Conservation (phyloP, 2,113 vertebrate species). For the Hipposideros armiger region DNA sequence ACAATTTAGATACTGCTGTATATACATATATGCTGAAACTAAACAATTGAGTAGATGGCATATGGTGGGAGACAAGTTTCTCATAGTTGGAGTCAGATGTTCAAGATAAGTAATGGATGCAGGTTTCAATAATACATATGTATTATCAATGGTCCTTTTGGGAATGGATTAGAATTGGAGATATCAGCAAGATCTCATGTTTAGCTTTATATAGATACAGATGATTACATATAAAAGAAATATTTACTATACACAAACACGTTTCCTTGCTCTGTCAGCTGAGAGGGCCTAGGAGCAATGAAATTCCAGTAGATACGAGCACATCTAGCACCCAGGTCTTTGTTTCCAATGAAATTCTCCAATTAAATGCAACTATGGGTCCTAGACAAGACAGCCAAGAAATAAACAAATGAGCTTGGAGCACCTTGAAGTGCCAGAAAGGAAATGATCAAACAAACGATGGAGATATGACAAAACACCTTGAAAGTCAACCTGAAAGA, state of each 20-base stretch:
- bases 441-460: constrained; percentile 7
- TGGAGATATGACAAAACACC: neutral
- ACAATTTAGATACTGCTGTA: neutral
- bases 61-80: neutral
- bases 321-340: neutral
- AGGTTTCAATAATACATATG: neutral
- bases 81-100: neutral
- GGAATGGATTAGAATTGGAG: neutral
- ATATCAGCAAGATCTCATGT: neutral
- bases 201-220: constrained; percentile 44
- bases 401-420: neutral
- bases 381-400: neutral
- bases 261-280: constrained; percentile 1
- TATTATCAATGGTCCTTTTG: neutral
- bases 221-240: neutral
- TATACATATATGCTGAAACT: neutral
- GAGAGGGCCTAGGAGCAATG: constrained; percentile 7
- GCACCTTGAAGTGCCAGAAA: neutral
- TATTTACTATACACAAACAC: neutral
- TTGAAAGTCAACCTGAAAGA: neutral
- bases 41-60: constrained; percentile 22
- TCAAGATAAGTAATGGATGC: neutral
- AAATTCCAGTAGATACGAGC: neutral
- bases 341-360: neutral
- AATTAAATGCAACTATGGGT: constrained; percentile 1